phyloP scores from a whole-genome alignment of 92 coral and sea anemone genomes.

The Desmophyllum pertusum region DNA sequence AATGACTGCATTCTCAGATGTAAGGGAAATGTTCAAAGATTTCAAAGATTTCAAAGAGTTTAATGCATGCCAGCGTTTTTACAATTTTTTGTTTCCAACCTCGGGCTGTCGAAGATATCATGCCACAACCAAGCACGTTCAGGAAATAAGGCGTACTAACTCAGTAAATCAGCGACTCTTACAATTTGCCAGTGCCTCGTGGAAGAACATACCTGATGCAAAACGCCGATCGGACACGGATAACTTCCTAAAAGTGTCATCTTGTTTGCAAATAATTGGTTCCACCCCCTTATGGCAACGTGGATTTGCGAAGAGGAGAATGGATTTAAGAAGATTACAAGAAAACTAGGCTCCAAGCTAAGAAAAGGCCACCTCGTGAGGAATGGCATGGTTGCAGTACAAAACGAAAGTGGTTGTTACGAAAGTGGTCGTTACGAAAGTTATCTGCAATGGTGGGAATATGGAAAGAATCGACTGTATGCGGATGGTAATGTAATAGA shows the following conservation, averaged over 20 bases:
- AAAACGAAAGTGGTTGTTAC: too few relatives aligned
- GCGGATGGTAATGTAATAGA: conserved; percentile 56
- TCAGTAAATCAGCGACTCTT: conserved; percentile 57
- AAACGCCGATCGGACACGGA: conserved; percentile 60
- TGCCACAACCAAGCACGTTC: conserved; percentile 19
- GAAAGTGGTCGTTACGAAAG: conserved; percentile 49
- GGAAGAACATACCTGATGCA: conserved; percentile 46
- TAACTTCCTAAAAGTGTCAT: conserved; percentile 71
- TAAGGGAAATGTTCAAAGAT: too few relatives aligned
- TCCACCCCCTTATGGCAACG: conserved; percentile 18
- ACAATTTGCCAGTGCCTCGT: conserved; percentile 52
- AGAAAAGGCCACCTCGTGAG: conserved; percentile 5
- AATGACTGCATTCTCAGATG: too few relatives aligned
- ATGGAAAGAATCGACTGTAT: conserved; percentile 59
- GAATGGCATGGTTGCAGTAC: conserved; percentile 63
- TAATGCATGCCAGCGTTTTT: conserved; percentile 50
- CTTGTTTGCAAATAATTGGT: conserved; percentile 61
- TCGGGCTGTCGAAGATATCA: conserved; percentile 34
- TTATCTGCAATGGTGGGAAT: conserved; percentile 76
- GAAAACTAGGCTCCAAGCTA: background rate
- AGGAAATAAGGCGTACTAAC: conserved; percentile 16
- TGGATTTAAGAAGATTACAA: conserved; percentile 35
- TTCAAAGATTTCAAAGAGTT: conserved; percentile 18
- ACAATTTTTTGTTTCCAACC: conserved; percentile 48
- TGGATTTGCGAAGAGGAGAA: conserved; percentile 71